Conservation (phyloP, 2,113 vertebrate genomes). For the Megatriorchis doriae region DNA sequence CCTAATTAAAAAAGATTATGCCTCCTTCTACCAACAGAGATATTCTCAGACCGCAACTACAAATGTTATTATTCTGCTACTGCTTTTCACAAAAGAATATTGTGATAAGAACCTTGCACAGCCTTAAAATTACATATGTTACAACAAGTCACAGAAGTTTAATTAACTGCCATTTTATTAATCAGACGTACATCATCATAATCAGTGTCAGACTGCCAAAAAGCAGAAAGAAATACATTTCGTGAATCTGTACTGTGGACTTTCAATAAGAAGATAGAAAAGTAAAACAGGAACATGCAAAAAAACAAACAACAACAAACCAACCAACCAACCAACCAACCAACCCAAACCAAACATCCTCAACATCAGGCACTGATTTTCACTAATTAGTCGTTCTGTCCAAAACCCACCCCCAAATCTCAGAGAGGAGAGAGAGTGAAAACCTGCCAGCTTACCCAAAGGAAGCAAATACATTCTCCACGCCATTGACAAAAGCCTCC, state of each 20-base stretch:
- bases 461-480: not conserved
- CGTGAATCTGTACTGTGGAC: not conserved
- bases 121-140: not conserved
- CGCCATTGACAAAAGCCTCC: fast-evolving
- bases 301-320: too few relatives aligned
- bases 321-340: too few relatives aligned
- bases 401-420: not conserved
- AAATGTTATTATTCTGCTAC: not conserved
- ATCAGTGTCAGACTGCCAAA: not conserved
- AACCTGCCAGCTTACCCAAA: not conserved
- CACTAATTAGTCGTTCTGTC: not conserved
- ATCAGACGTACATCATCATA: not conserved
- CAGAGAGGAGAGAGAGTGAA: not conserved
- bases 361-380: not conserved
- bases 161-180: not conserved
- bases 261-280: not conserved
- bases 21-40: not conserved
- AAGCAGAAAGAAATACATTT: not conserved
- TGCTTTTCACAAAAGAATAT: not conserved
- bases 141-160: not conserved
- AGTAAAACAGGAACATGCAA: not conserved
- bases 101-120: not conserved
- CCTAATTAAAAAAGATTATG: constrained; percentile 2
- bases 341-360: not conserved
- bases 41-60: not conserved